Base-by-base conservation (phyloP, 2,113 vertebrate species). In the Sebastes schlegelii region DNA sequence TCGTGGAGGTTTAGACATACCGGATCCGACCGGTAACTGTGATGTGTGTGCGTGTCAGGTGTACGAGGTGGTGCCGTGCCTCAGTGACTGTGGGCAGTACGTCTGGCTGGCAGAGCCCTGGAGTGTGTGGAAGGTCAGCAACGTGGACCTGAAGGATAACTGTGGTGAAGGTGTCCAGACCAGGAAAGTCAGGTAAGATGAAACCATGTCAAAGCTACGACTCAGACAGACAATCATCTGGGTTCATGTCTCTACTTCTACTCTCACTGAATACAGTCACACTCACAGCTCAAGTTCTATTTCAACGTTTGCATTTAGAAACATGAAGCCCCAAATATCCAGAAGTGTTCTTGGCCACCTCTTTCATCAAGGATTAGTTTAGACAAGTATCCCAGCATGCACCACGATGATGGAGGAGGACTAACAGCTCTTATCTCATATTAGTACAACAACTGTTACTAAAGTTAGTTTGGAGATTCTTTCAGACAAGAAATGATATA, bases 121-220 rank as follows among this genome's bases (percentile, higher is more conserved):
- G 98, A 99, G 98, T 0, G 86, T 99, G 40, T 99, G 98, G 96
- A 99, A 98, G 84, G 97, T 99, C 90, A 99, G 96, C 78, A 97
- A 95, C 0, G 97, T 98, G 77, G 96, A 98, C 86, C 95, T 96
- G 61, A 96, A 96, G 80, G 96, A 97, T 61, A 99, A 99, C 95
- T 99, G 98, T 55, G 98, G 98, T 65, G 97, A 98, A 91, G 98
- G 98, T 0, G 97, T 99, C 60, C 97, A 99, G 77, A 99, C 98
- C 5, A 94, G 98, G 23, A 99, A 99, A 96, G 97, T 99, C 88
- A 96, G 98, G 98, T 99, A 95, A 93, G 87, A 77, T 13, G 9
- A 16, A 72, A 45, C 8, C 17, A 43, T 1, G 16, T 66, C 6
- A 71, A 5, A 34, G 34, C 11, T n/a, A 23, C 11, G 9, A 34